Evolutionary conservation across 2,113 vertebrate genomes (phyloP).

Genomic region (Forbesichthys agassizii): DNA sequence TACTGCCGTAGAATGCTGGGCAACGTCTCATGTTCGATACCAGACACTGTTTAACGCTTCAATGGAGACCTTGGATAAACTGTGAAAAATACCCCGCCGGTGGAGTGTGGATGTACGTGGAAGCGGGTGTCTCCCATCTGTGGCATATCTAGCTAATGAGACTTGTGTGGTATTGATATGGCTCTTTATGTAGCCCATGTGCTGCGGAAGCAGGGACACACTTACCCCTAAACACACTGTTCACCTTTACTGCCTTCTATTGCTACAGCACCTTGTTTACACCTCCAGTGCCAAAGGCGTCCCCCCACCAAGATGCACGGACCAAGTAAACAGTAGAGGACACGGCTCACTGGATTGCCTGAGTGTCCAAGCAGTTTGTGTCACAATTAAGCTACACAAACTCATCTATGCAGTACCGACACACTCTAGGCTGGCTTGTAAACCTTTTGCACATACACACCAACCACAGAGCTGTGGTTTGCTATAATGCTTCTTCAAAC

Average conservation of each 20-base stretch:
- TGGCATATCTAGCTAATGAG: slow-evolving; percentile 46
- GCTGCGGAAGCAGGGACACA: slow-evolving; percentile 15
- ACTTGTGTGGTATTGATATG: neutral
- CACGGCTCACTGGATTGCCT: slow-evolving; percentile 37
- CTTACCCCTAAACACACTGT: slow-evolving; percentile 20
- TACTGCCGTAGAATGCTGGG: neutral
- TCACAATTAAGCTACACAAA: neutral
- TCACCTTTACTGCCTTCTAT: neutral
- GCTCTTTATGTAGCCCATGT: slow-evolving; percentile 39
- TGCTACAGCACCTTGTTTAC: neutral
- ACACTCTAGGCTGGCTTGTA: slow-evolving; percentile 28
- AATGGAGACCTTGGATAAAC: neutral
- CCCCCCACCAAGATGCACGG: too few species aligned
- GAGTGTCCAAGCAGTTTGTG: slow-evolving; percentile 40
- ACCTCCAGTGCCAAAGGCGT: too few species aligned
- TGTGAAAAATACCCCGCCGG: neutral
- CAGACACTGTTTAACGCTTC: neutral
- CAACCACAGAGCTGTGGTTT: slow-evolving; percentile 45
- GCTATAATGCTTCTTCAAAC: slow-evolving; percentile 54
- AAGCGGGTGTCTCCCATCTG: slow-evolving; percentile 11
- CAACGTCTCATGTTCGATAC: neutral
- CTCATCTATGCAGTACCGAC: neutral
- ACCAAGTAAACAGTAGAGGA: too few species aligned
- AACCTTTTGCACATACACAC: slow-evolving; percentile 39
- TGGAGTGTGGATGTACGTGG: neutral